phyloP scores from a whole-genome alignment of 2,113 vertebrate species.

The Peromyscus leucopus region DNA sequence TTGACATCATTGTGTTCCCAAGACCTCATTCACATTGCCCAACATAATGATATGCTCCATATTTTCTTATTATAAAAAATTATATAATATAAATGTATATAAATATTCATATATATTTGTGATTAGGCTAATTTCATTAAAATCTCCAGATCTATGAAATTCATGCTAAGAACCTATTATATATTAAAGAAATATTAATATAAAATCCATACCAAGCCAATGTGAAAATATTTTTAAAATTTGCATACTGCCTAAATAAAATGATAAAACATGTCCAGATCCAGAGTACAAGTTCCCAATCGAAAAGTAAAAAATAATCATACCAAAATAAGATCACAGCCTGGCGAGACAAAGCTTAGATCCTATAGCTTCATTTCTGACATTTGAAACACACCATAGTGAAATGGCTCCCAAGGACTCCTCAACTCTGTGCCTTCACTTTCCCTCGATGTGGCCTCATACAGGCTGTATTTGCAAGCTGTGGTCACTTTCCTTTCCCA shows the following conservation, averaged over 20 bases:
- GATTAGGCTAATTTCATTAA: neutral
- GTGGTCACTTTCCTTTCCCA: neutral
- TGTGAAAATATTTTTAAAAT: neutral
- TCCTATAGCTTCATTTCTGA: neutral
- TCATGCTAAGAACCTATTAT: neutral
- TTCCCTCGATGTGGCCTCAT: neutral
- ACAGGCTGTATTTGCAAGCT: neutral
- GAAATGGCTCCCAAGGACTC: too few relatives aligned
- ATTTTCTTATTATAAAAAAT: neutral
- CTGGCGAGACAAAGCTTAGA: neutral
- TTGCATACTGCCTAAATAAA: neutral
- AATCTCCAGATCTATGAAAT: neutral
- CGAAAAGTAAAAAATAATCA: neutral
- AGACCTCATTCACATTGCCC: neutral
- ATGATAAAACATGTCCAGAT: neutral
- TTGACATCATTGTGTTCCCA: neutral
- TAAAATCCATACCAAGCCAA: neutral
- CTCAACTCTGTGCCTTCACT: too few relatives aligned
- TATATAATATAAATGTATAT: neutral
- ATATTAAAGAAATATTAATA: conserved; percentile 16
- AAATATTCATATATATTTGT: neutral
- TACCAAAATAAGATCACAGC: neutral
- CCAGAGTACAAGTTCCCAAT: neutral
- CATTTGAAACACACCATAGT: neutral
- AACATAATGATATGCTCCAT: neutral